Evolutionary conservation across 2,797 vertebrate genomes (phyloP), one percentile per base, ranked within the genome.

Genomic region (Sus cebifrons): DNA sequence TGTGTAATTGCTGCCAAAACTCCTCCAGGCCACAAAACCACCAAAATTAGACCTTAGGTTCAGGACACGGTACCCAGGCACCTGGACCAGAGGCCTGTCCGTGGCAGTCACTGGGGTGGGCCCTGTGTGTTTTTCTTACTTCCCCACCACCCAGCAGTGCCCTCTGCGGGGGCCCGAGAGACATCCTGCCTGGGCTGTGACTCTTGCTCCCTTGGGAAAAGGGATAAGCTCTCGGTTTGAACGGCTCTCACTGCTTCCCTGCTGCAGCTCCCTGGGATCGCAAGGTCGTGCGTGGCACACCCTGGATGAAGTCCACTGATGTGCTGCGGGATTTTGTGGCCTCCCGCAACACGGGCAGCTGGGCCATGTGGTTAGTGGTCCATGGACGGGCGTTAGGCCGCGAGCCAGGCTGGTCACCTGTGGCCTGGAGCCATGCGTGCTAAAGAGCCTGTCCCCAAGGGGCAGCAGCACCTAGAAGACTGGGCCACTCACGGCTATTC

Each of bases 401-500:
- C 67, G 65, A 73, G 29, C 0, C 15, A 3, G 0, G 8, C 8
- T 23, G 1, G 1, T 68, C 11, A 15, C 52, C 6, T 1, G 29
- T 23, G 32, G 4, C 36, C 44, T 32, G 40, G 77, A 40, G 2
- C 16, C 14, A 5, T 23, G 17, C 17, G 29, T 40, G 29, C 12
- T 29, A 15, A 64, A 62, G 40, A 91, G 7, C 44, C 25, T 4
- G 60, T 27, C 32, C 18, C 18, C 2, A 3, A 79, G 21, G 8
- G 65, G 6, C 23, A 65, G 23, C 0, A 1, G 13, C 11, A 3
- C 65, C 32, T 10, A 17, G 29, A 25, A 1, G 0, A n/a, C 5
- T 0, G 15, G 40, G n/a, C 21, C 27, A 16, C 5, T 6, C 6
- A 4, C 27, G 12, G 29, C 44, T 68, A 32, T 62, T 62, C 54